These are phyloP conservation scores for Phrynocephalus guinanensis DNA, from an alignment of 2,797 vertebrate genomes.

Conservation along the genomic window DNA sequence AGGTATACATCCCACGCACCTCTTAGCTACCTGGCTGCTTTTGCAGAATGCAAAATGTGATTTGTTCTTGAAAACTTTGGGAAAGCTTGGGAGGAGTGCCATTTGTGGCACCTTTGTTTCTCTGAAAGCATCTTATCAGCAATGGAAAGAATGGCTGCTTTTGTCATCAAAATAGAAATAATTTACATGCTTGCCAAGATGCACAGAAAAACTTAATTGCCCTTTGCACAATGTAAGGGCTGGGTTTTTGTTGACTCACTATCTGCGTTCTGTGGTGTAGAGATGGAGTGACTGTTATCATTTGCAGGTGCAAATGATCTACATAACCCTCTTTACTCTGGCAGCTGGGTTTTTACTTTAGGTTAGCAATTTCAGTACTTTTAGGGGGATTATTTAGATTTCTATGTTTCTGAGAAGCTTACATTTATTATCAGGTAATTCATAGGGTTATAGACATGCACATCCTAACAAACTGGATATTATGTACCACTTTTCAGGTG, in stretches of 20 bases:
- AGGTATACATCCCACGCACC: neutral
- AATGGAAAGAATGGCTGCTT: neutral
- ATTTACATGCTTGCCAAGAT: neutral
- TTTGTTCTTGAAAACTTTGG: neutral
- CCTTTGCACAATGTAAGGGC: neutral
- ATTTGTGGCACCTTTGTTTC: neutral
- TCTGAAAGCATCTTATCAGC: neutral
- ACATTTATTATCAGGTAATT: neutral
- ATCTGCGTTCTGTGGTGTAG: too few relatives aligned
- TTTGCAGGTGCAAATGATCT: neutral
- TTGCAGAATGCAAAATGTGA: neutral
- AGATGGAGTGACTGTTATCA: neutral
- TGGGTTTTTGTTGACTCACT: neutral
- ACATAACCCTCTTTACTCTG: neutral
- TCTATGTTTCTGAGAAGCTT: neutral
- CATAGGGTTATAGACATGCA: neutral
- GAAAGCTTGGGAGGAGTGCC: neutral
- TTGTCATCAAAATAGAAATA: too few relatives aligned
- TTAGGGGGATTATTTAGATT: neutral
- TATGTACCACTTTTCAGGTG: neutral
- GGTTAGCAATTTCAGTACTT: neutral
- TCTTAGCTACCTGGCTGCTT: neutral
- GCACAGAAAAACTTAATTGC: too few relatives aligned
- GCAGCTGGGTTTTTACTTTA: neutral
- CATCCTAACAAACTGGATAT: neutral